Evolutionary conservation across 2,113 vertebrate genomes (phyloP).

Genomic region (Hiodon tergisus): DNA sequence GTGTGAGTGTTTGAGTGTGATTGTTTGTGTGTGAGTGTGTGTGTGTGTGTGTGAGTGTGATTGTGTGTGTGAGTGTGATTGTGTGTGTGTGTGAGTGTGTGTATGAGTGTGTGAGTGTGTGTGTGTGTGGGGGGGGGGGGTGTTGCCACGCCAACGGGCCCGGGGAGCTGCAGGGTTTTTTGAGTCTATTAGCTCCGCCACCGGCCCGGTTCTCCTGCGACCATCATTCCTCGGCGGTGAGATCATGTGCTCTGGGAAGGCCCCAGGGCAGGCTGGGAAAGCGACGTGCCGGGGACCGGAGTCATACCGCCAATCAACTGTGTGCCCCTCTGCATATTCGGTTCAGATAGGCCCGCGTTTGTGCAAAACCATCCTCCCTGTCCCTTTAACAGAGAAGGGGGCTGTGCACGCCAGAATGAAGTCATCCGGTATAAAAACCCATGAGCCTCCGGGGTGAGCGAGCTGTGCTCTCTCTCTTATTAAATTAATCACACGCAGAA

Average conservation of each 20-base stretch:
- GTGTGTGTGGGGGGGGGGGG: not conserved
- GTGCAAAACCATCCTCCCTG: no score
- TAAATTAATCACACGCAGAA: not conserved
- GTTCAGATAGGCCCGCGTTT: not conserved
- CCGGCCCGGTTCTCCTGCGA: not conserved
- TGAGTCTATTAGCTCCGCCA: constrained; percentile 1
- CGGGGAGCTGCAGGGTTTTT: not conserved
- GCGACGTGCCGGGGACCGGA: not conserved
- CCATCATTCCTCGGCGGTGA: constrained; percentile 2
- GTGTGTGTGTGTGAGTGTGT: no score
- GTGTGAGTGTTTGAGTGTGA: no score
- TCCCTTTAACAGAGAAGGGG: not conserved
- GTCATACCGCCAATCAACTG: no score
- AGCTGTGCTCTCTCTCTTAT: not conserved
- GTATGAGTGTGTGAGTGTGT: no score
- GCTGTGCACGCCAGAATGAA: constrained; percentile 9
- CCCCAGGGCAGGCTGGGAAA: constrained; percentile 2
- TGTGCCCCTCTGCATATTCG: no score
- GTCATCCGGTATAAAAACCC: constrained; percentile 16
- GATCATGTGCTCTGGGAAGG: not conserved
- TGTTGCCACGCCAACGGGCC: not conserved
- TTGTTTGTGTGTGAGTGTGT: no score
- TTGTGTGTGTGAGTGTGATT: no score
- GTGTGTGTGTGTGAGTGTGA: no score
- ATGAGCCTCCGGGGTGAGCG: constrained; percentile 1